phyloP scores from a whole-genome alignment of 2,888 invertebrate genomes.

The Physocephala rufipes region DNA sequence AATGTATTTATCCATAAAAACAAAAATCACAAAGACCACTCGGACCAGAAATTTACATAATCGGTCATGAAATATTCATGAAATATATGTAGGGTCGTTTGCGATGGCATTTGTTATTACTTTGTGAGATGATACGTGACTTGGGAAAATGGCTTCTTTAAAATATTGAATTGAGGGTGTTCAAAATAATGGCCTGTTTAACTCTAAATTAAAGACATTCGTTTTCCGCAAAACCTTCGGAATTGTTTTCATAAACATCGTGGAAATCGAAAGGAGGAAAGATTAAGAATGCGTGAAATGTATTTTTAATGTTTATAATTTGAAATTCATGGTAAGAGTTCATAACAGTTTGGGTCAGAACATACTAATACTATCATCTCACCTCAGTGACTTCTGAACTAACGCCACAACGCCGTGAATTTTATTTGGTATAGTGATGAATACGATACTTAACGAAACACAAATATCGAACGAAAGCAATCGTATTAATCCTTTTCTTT shows the following conservation, averaged over 20 bases:
- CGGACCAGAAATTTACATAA: constrained; percentile 43
- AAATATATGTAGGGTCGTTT: constrained; percentile 30
- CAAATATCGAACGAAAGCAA: background rate
- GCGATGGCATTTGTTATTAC: constrained; percentile 37
- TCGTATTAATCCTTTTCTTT: background rate
- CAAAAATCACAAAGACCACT: background rate
- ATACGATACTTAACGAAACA: background rate
- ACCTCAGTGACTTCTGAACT: background rate
- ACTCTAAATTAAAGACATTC: too few relatives aligned
- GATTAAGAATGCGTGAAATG: background rate
- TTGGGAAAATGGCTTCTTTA: background rate
- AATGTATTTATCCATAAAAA: background rate
- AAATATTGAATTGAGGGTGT: background rate
- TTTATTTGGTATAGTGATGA: background rate
- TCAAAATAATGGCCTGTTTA: background rate
- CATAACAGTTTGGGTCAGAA: background rate
- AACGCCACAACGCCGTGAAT: background rate
- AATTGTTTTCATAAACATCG: background rate
- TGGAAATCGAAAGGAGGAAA: background rate
- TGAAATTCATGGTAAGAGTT: background rate
- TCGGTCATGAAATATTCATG: constrained; percentile 42
- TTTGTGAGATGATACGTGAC: constrained; percentile 27
- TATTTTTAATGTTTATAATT: too few relatives aligned
- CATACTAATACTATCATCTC: background rate
- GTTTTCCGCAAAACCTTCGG: too few relatives aligned